Evolutionary conservation across 2,797 vertebrate genomes (phyloP), one percentile per base, ranked within the genome.

Genomic region (Furcifer pardalis): DNA sequence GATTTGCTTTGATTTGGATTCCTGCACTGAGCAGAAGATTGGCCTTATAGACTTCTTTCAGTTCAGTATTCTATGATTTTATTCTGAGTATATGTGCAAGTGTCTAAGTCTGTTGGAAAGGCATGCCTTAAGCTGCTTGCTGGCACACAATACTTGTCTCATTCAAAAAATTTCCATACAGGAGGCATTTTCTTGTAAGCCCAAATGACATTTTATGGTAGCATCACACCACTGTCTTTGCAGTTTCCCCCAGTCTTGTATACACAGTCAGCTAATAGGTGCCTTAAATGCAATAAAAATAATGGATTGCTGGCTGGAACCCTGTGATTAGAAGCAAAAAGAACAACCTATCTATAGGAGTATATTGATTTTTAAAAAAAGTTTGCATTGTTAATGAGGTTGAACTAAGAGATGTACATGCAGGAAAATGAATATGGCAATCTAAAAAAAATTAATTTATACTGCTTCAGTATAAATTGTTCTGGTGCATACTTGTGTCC

Each of bases 231-330:
- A 49, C 63, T 27, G 79, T 78, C 81, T 88, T 84, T 85, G 73
- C 79, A 87, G 0, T 87, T 89, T 71, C 87, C 44, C 81, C 80
- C 88, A 76, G 37, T 81, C 88, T 2, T 63, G 0, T 80, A 91
- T 44, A 75, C 23, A 9, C 37, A 83, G 72, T 86, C 63, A 88
- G 78, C 89, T 73, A 19, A 21, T 71, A 85, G 85, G 83, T 82
- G 59, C 56, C 77, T 90, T 91, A 93, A 92, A 82, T 69, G 65
- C 6, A 86, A 74, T 87, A 74, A 73, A 93, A 89, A 52, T 68
- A 92, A 89, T 69, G 56, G 85, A 86, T 90, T 86, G 80, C 80
- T 91, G 90, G 66, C 82, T 81, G 40, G 63, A 89, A 88, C 81
- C 66, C 75, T 77, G 44, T 59, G 71, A 44, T 89, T 87, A 83